Evolutionary conservation across 2,888 invertebrate genomes (phyloP).

Genomic region (Enchytraeus crypticus): DNA sequence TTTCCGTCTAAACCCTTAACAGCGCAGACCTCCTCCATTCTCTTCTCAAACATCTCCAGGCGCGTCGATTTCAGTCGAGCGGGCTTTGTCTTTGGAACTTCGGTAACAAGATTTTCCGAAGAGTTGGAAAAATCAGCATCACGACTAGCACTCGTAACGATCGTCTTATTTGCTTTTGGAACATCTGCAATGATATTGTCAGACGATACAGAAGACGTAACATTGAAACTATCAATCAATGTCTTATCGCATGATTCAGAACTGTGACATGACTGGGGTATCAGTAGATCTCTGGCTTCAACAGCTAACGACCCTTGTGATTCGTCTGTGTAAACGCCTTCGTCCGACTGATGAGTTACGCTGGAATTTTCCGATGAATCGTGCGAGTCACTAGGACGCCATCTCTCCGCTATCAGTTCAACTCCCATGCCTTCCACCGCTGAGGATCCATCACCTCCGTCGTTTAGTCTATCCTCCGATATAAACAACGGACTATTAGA

Average conservation of each 20-base stretch:
- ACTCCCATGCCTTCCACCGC: not conserved
- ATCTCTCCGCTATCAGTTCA: not conserved
- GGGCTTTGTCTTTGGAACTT: not conserved
- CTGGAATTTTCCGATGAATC: conserved; percentile 1
- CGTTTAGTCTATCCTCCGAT: too few species aligned
- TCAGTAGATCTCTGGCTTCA: not conserved
- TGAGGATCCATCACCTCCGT: not conserved
- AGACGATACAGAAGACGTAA: not conserved
- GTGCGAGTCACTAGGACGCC: not conserved
- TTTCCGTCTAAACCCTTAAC: not conserved
- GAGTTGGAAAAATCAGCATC: not conserved
- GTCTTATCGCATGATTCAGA: too few species aligned
- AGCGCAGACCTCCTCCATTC: not conserved
- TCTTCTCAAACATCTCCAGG: not conserved
- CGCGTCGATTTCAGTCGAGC: too few species aligned
- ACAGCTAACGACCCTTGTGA: not conserved
- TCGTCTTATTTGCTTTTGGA: too few species aligned
- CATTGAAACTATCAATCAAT: too few species aligned
- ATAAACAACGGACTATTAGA: too few species aligned
- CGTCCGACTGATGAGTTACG: conserved; percentile 6
- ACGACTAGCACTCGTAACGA: not conserved
- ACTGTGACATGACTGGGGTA: too few species aligned
- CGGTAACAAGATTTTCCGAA: not conserved
- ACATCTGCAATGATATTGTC: too few species aligned
- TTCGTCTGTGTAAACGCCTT: conserved; percentile 1